Evolutionary conservation across 2,113 vertebrate species (phyloP).

Genomic region (Cottus gobio): DNA sequence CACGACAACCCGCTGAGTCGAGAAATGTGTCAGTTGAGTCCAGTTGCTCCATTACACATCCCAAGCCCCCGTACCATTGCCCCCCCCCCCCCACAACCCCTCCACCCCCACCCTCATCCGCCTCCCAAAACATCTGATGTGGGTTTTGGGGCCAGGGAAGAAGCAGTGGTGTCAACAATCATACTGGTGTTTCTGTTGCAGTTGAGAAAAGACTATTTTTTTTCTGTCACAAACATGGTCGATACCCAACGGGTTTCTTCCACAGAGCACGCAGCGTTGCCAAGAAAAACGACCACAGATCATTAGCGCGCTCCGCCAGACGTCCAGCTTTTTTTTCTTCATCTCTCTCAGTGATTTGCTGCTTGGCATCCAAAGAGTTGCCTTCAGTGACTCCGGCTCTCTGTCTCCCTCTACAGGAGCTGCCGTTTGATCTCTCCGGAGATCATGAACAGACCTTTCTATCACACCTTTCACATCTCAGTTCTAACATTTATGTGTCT

Average conservation of each 20-base stretch:
- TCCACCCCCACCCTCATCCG: not conserved
- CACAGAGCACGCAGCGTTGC: constrained; percentile 26
- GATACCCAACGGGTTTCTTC: constrained; percentile 29
- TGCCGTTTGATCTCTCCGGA: constrained; percentile 8
- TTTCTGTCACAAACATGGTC: constrained; percentile 48
- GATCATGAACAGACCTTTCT: not conserved
- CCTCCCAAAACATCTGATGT: constrained; percentile 55
- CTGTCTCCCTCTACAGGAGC: constrained; percentile 81
- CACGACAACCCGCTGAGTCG: not conserved
- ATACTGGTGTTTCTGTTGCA: constrained; percentile 20
- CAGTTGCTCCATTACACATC: constrained; percentile 50
- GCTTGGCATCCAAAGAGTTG: constrained; percentile 12
- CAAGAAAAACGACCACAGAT: constrained; percentile 58
- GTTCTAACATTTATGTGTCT: not conserved
- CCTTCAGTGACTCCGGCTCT: constrained; percentile 63
- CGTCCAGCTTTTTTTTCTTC: constrained; percentile 14
- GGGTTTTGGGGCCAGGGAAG: constrained; percentile 56
- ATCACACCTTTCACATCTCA: not conserved
- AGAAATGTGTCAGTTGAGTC: constrained; percentile 29
- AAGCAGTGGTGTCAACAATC: constrained; percentile 60
- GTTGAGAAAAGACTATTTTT: constrained; percentile 38
- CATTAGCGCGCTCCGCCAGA: constrained; percentile 60
- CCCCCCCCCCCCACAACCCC: not conserved
- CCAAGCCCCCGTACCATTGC: not conserved
- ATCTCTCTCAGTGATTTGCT: constrained; percentile 44